Conservation (phyloP, 2,113 vertebrate genomes). For the Setophaga coronata region DNA sequence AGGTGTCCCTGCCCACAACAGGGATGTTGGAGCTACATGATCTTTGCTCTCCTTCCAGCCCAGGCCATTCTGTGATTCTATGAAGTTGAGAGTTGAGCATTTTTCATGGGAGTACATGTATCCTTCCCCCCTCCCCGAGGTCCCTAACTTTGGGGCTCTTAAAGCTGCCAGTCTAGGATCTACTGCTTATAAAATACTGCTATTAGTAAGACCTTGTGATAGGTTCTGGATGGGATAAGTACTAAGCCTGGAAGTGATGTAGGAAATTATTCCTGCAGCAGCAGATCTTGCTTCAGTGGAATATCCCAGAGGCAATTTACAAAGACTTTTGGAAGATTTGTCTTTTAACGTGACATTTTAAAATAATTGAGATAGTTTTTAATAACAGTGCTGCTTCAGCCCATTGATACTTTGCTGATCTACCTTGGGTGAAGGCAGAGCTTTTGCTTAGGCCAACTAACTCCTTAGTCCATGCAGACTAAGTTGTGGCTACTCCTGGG, state of each 20-base stretch:
- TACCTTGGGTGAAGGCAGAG: background rate
- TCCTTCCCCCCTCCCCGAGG: fast-evolving
- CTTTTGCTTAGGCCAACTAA: background rate
- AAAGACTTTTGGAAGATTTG: background rate
- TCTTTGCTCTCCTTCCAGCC: background rate
- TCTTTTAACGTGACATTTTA: background rate
- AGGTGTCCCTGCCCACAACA: fast-evolving
- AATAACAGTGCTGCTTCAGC: background rate
- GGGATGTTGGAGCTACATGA: background rate
- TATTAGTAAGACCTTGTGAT: fast-evolving
- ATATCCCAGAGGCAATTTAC: background rate
- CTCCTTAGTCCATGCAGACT: background rate
- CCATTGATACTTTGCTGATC: background rate
- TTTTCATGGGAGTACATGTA: background rate
- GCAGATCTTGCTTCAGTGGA: background rate
- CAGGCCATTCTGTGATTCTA: background rate
- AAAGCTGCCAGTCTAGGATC: background rate
- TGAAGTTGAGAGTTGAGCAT: background rate
- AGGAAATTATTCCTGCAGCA: background rate
- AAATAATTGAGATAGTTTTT: background rate
- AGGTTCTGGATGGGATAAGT: background rate
- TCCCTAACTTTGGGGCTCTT: background rate
- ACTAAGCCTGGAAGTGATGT: background rate
- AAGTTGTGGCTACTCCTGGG: background rate
- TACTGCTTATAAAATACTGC: background rate